Evolutionary conservation across 1,140 invertebrate genomes (phyloP), one percentile per base, ranked within the genome.

Genomic region (Tetraneura akinire): DNA sequence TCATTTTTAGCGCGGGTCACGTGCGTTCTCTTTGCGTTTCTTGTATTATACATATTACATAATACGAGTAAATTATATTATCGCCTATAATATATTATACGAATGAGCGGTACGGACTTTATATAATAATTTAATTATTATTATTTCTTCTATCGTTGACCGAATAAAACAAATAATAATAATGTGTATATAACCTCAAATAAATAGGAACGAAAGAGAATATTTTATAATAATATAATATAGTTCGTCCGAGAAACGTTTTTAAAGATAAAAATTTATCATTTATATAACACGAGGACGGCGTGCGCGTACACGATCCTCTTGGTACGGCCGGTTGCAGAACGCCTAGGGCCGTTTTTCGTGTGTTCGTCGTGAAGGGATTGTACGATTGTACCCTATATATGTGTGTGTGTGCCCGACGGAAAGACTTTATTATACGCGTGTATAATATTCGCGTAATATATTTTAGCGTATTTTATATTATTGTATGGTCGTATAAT

Each of bases 211-310:
- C 62, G 18, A 64, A 37, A 18, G 32, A 8, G n/a, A 64, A 37
- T 64, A 64, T 64, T 37, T 18, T 64, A 37, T 64, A 18, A 18
- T 32, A n/a, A 14, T 47, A 37, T 18, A 29, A 64, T 64, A 37
- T 64, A 64, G 37, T 64, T 64, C 62, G 9, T 64, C 11, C 18
- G 32, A 37, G 62, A 64, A 64, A 64, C 23, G 62, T 64, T 64
- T 47, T 64, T 37, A 21, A 37, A 64, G 18, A 64, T 64, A 64
- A 64, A 37, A 64, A 37, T 64, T 10, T 64, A 64, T 64, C n/a
- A n/a, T n/a, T n/a, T n/a, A n/a, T 37, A 64, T 64, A 62, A 62
- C 29, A 1, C 57, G 16, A n/a, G n/a, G n/a, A n/a, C n/a, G n/a
- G n/a, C n/a, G n/a, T n/a, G n/a, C n/a, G n/a, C n/a, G n/a, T n/a